These are phyloP conservation scores for Anolis carolinensis DNA, from an alignment of 2,113 vertebrate genomes.

Conservation along the genomic window DNA sequence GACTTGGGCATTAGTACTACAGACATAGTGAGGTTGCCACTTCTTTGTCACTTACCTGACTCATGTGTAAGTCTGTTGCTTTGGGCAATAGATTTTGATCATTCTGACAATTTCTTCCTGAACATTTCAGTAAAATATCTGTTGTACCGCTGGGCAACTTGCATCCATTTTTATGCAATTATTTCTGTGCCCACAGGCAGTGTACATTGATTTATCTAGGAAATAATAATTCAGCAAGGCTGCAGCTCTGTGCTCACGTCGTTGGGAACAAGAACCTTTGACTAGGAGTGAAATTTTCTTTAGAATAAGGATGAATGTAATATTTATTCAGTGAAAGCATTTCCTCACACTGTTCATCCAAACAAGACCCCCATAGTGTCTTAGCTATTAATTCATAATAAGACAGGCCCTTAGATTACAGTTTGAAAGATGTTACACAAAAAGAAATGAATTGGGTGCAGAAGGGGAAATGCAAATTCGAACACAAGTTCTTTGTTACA, in stretches of 20 bases:
- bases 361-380: background rate
- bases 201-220: constrained; percentile 2
- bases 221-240: background rate
- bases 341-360: background rate
- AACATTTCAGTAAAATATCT: background rate
- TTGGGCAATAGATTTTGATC: background rate
- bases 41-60: background rate
- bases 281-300: background rate
- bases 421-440: background rate
- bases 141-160: background rate
- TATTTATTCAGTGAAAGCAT: background rate
- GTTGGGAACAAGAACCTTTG: background rate
- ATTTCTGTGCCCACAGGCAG: background rate
- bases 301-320: background rate
- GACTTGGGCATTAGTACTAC: background rate
- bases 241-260: background rate
- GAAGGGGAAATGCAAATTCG: no score
- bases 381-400: no score
- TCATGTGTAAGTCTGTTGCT: background rate
- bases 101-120: background rate
- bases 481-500: background rate
- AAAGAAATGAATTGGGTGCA: background rate
- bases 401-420: background rate
- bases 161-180: background rate
- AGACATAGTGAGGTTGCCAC: background rate